Evolutionary conservation across 1,140 invertebrate genomes (phyloP).

Genomic region (Rhynchophorus ferrugineus): DNA sequence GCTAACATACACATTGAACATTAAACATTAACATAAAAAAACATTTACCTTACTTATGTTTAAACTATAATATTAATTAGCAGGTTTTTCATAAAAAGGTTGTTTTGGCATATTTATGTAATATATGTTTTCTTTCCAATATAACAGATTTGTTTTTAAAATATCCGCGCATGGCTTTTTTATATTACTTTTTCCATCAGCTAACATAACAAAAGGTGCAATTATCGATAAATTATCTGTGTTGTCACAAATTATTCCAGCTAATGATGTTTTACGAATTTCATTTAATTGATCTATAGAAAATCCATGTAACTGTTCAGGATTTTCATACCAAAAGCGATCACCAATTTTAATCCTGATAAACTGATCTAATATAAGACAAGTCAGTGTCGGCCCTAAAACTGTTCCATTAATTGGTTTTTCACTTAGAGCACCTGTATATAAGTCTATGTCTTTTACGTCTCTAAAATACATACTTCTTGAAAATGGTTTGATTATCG

Average conservation of each 20-base stretch:
- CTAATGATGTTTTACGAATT: slow-evolving; percentile 75
- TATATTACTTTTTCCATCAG: slow-evolving; percentile 50
- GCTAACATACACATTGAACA: no score
- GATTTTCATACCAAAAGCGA: slow-evolving; percentile 79
- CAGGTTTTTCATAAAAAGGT: background rate
- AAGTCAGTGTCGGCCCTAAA: slow-evolving; percentile 77
- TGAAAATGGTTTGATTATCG: background rate
- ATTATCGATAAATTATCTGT: slow-evolving; percentile 63
- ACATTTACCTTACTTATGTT: no score
- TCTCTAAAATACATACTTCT: slow-evolving; percentile 45
- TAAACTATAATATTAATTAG: no score
- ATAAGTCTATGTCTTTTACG: slow-evolving; percentile 81
- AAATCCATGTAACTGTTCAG: slow-evolving; percentile 58
- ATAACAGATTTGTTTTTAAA: slow-evolving; percentile 47
- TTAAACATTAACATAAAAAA: no score
- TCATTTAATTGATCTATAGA: slow-evolving; percentile 74
- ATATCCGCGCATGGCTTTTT: slow-evolving; percentile 55
- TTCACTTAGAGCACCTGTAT: slow-evolving; percentile 78
- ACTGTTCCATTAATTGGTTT: slow-evolving; percentile 56
- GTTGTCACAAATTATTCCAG: slow-evolving; percentile 85
- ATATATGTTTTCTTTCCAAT: slow-evolving; percentile 48
- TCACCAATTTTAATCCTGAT: slow-evolving; percentile 69
- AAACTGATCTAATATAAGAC: slow-evolving; percentile 83
- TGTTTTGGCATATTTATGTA: slow-evolving; percentile 5
- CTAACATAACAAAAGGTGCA: slow-evolving; percentile 71